Evolutionary conservation across 64 coral and sea anemone genomes (phyloP), one percentile per base, ranked within the genome.

Genomic region (Dendrophyllia cribrosa): DNA sequence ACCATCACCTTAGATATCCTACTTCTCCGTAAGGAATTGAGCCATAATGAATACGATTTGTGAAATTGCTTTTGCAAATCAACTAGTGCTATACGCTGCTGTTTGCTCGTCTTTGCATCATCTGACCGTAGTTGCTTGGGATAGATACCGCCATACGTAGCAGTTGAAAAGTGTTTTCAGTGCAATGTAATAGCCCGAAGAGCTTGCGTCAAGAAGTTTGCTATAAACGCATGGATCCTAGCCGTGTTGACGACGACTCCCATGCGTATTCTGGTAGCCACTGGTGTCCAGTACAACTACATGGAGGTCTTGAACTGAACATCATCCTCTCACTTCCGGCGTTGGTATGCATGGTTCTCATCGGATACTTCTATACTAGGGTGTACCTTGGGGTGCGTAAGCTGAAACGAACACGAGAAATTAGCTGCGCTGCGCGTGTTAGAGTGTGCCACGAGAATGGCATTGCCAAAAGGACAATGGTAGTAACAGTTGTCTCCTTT

Each of bases 21-120:
- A 72, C 9, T 69, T 25, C 34, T 72, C 43, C 8, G 70, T 22
- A 44, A 72, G 11, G 13, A 25, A 9, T 9, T 72, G 5, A 47
- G 9, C 70, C 5, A n/a, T n/a, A n/a, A n/a, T n/a, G n/a, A n/a
- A 14, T 3, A 13, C 25, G 21, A 46, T 72, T 46, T 72, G 70
- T 72, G 5, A 46, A 16, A 72, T 63, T 16, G 43, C 70, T n/a
- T 72, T 72, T 72, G 70, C 25, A 72, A 72, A 72, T 72, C 70
- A 72, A 9, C 26, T 46, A 26, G 70, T 72, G 26, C 13, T 72
- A 10, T 72, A 47, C 13, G 70, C 6, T 72, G 26, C 70, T 11
- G 70, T 72, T 22, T 72, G 34, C 44, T 72, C 70, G 70, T 45
- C 70, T 72, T 72, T 72, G 43, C 44, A 72, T 72, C 70, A 72